Evolutionary conservation across 2,113 vertebrate genomes (phyloP).

Genomic region (Cynoglossus semilaevis): DNA sequence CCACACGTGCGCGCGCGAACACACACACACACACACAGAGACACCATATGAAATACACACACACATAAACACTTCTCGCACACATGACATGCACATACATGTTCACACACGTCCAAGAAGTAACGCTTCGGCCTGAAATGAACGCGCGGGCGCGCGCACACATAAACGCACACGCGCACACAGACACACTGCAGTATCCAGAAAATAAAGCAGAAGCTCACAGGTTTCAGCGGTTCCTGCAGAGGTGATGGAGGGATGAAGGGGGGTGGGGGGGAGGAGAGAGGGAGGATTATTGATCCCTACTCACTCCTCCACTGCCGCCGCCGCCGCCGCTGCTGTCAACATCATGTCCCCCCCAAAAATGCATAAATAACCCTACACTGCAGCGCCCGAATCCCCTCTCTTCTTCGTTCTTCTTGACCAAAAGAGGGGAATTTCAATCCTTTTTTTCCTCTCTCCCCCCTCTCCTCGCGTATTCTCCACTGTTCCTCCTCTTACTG

Average conservation of each 20-base stretch:
- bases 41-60: conserved; percentile 1
- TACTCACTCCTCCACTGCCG: conserved; percentile 40
- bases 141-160: not conserved
- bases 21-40: not conserved
- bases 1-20: conserved; percentile 1
- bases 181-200: conserved; percentile 34
- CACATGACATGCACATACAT: conserved; percentile 9
- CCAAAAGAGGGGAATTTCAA: conserved; percentile 37
- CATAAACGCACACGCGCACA: not conserved
- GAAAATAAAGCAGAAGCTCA: conserved; percentile 39
- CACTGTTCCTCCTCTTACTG: conserved; percentile 13
- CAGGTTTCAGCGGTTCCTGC: conserved; percentile 57
- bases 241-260: conserved; percentile 62
- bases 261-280: conserved; percentile 20
- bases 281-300: conserved; percentile 52
- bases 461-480: conserved; percentile 20
- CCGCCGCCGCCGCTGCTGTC: conserved; percentile 39
- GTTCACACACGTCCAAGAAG: not conserved
- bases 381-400: not conserved
- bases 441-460: too few relatives aligned
- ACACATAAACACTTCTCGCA: not conserved
- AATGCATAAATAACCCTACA: conserved; percentile 1
- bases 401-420: conserved; percentile 8
- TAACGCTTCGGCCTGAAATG: too few relatives aligned
- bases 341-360: conserved; percentile 24